These are phyloP conservation scores for Chrysina gloriosa DNA, from an alignment of 2,888 invertebrate genomes.

Conservation along the genomic window DNA sequence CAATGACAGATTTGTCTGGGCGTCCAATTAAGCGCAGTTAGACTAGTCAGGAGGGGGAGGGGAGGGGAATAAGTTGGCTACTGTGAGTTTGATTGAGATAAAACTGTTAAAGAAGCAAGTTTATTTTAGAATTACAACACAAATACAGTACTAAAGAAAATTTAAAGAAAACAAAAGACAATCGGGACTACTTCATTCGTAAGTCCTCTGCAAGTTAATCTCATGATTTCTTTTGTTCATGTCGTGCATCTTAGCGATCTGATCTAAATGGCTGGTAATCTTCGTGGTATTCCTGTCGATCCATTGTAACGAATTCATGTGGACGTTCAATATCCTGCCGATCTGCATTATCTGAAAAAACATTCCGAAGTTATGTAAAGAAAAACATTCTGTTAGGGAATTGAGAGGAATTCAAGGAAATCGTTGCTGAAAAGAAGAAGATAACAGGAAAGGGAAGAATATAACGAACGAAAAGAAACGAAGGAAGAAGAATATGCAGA, in stretches of 20 bases:
- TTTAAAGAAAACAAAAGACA: neutral
- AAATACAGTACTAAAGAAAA: neutral
- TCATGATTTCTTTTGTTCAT: conserved; percentile 74
- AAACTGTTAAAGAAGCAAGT: neutral
- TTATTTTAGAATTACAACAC: neutral
- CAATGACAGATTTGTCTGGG: too few species aligned
- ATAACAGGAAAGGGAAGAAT: too few species aligned
- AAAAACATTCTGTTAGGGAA: conserved; percentile 42
- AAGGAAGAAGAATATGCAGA: too few species aligned
- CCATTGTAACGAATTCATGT: conserved; percentile 97
- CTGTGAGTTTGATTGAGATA: too few species aligned
- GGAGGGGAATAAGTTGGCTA: too few species aligned
- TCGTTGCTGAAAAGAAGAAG: too few species aligned
- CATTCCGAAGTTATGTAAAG: conserved; percentile 53
- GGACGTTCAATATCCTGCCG: conserved; percentile 92
- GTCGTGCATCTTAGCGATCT: conserved; percentile 83
- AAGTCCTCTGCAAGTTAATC: conserved; percentile 48
- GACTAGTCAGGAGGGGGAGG: too few species aligned
- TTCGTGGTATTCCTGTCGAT: conserved; percentile 86
- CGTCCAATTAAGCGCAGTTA: too few species aligned
- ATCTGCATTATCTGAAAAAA: conserved; percentile 84
- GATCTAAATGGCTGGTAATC: conserved; percentile 83
- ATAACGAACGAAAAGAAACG: too few species aligned
- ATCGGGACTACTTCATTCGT: conserved; percentile 46
- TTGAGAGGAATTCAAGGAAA: too few species aligned